Base-by-base conservation (phyloP, 2,113 vertebrate species). In the Anthoscopus minutus region DNA sequence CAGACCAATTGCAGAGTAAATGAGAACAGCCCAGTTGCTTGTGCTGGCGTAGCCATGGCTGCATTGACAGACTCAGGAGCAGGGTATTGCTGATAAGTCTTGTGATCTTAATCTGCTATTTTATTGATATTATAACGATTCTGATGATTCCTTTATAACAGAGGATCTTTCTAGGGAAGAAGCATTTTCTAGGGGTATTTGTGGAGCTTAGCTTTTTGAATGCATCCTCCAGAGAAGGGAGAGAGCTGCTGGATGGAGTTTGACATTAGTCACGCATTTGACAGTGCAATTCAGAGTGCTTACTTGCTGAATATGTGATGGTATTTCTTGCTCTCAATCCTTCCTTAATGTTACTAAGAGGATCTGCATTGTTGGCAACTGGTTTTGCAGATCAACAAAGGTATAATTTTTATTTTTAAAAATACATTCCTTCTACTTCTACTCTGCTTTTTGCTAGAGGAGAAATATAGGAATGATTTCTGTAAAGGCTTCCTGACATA, bases 51-150 rank as follows among this genome's bases (percentile, higher is more conserved):
- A 74, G 73, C n/a, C 18, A 3, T 77, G 50, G 42, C 61, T 91
- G 18, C 4, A 2, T 22, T 51, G 42, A 38, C 17, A 37, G 38
- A 58, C 48, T 42, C 0, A 0, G 38, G 35, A 65, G 22, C 58
- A 66, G 25, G 27, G 9, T 76, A 23, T 54, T 5, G 4, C 24
- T 62, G 38, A 19, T 40, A 37, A n/a, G 11, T 60, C 28, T 56
- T 51, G 25, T 48, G 37, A 50, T 84, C 60, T 42, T 89, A 51
- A 73, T 88, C 44, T 70, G 20, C 28, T 80, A 20, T 48, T 81
- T 28, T 57, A 35, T 62, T 77, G 23, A 42, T 53, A 47, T 10
- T 50, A 5, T 27, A 58, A 45, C 81, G 10, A 23, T 69, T 81
- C 45, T n/a, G 77, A 33, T 20, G 35, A 86, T 77, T 33, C 31